Conservation (phyloP, 2,888 invertebrate species). For the Patella ulyssiponensis region DNA sequence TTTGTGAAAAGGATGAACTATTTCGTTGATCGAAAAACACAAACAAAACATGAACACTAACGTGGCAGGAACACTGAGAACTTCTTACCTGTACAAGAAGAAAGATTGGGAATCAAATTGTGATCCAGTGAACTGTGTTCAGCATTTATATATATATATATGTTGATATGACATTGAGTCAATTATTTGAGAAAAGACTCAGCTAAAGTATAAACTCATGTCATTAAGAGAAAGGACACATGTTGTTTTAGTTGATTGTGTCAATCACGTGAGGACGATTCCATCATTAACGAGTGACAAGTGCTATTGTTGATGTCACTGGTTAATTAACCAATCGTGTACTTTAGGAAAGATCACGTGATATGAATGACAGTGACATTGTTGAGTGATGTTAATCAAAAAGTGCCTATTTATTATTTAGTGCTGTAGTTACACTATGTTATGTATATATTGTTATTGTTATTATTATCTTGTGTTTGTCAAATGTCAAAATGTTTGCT, state of each 20-base stretch:
- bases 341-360: not conserved
- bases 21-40: too few relatives aligned
- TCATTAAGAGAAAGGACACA: not conserved
- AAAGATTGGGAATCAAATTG: too few relatives aligned
- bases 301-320: not conserved
- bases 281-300: not conserved
- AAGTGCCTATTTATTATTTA: constrained; percentile 4
- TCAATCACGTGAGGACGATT: not conserved
- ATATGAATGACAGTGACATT: constrained; percentile 1
- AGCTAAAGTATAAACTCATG: not conserved
- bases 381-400: constrained; percentile 11
- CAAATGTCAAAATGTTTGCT: not conserved
- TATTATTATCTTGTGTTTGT: not conserved
- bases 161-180: not conserved
- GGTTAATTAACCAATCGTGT: not conserved
- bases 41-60: not conserved
- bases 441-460: constrained; percentile 6
- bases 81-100: too few relatives aligned
- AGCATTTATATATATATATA: not conserved
- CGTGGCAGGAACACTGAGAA: not conserved
- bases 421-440: not conserved
- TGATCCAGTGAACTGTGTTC: not conserved
- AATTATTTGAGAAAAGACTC: not conserved
- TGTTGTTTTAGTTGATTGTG: too few relatives aligned
- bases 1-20: too few relatives aligned